Base-by-base conservation (phyloP, 2,113 vertebrate species). In the Hassar affinis region DNA sequence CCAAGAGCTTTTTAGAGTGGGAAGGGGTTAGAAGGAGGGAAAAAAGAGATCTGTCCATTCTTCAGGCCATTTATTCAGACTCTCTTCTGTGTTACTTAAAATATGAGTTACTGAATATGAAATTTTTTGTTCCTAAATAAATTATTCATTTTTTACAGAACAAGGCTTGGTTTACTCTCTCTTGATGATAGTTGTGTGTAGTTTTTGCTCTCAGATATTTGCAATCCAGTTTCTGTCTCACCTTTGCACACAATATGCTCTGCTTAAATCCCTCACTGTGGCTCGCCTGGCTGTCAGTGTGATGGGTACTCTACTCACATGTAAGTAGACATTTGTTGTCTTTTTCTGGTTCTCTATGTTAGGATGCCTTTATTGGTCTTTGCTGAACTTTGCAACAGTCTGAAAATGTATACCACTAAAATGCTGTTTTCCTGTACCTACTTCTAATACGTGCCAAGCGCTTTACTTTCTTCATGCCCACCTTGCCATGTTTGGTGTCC, bases 271-370 rank as follows among this genome's bases (percentile, higher is more conserved):
- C 30, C 96, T 99, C 30, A 98, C 96, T 0, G 97, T 99, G 89
- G 98, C 98, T 81, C 93, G 97, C 57, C 90, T 99, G 88, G 97
- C 97, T 82, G 94, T 99, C 89, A 99, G 97, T 9, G 97, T 99
- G 66, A 99, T 99, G 97, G 97, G 96, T 25, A 99, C 98, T 1
- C 93, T 99, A 45, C 95, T 99, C 51, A 98, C 98, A 93, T 97
- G 98, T 98, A 78, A 57, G 56, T 4, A 54, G n/a, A 57, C 6
- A 81, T 56, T 22, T 47, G 52, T 14, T 75, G 38, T 30, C n/a
- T 42, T 57, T 66, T 76, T 72, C 9, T 14, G 27, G 33, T 79
- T 77, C 17, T 47, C 61, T 9, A 51, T 75, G 38, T 45, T 84
- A 27, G 62, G 22, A n/a, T 78, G 4, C 27, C 56, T 69, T 74